Percentiles rank a stretch among this genome's conserved stretches.
Evolutionary conservation across 2,888 invertebrate genomes (phyloP).

Genomic region (Loripinus fragilis): DNA sequence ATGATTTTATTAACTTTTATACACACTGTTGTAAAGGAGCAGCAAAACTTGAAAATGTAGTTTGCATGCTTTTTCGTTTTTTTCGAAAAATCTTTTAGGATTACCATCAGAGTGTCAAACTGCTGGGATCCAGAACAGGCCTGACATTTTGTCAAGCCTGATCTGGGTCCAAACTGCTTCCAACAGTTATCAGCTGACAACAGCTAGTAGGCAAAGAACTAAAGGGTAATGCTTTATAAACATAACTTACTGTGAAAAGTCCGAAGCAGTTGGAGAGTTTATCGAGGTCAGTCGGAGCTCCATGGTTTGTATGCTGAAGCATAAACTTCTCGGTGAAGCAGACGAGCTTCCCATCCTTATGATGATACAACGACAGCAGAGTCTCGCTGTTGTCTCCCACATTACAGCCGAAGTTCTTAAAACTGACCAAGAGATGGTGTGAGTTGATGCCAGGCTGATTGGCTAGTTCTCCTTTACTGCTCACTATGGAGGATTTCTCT

Average conservation of each 20-base stretch:
- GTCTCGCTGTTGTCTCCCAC: slow-evolving; percentile 95
- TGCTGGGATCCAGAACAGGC: too few species aligned
- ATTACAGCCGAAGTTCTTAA: slow-evolving; percentile 94
- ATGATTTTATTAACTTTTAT: too few species aligned
- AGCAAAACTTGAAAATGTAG: too few species aligned
- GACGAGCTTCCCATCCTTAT: slow-evolving; percentile 88
- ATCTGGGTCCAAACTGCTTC: too few species aligned
- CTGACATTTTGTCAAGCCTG: too few species aligned
- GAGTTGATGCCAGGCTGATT: slow-evolving; percentile 84
- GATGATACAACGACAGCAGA: slow-evolving; percentile 93
- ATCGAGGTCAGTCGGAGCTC: slow-evolving; percentile 94
- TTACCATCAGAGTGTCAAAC: too few species aligned
- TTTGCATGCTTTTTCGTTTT: slow-evolving; percentile 21
- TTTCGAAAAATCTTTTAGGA: too few species aligned
- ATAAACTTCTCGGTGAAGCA: slow-evolving; percentile 92
- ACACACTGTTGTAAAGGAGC: too few species aligned
- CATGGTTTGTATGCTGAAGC: slow-evolving; percentile 94
- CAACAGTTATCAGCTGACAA: slow-evolving; percentile 53
- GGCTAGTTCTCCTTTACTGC: slow-evolving; percentile 45
- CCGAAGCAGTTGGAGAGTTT: slow-evolving; percentile 94
- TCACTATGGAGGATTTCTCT: background rate
- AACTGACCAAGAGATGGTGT: slow-evolving; percentile 93
- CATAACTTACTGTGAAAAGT: slow-evolving; percentile 90
- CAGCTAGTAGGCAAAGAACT: too few species aligned
- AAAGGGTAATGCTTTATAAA: too few species aligned